Conservation (phyloP, 92 coral and sea anemone species). For the Phymanthus crucifer region DNA sequence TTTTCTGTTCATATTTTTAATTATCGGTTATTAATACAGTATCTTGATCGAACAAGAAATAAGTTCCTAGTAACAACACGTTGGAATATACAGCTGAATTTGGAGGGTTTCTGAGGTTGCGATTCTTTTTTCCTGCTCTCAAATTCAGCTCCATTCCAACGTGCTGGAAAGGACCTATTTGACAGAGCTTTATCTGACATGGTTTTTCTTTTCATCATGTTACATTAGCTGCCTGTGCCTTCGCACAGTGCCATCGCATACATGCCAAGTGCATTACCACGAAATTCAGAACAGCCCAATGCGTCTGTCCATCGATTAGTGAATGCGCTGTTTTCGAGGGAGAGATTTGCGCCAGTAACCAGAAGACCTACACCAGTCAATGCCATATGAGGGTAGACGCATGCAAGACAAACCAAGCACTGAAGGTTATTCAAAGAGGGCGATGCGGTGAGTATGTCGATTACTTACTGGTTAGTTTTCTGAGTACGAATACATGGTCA, state of each 20-base stretch:
- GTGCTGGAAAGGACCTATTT: too few relatives aligned
- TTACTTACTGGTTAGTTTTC: too few relatives aligned
- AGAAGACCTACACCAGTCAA: constrained; percentile 63
- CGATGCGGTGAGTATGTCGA: constrained; percentile 66
- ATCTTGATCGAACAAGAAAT: too few relatives aligned
- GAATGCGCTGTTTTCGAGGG: constrained; percentile 52
- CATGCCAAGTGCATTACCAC: constrained; percentile 73
- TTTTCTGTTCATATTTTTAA: too few relatives aligned
- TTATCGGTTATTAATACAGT: too few relatives aligned
- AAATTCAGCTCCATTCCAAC: not conserved
- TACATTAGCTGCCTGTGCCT: constrained; percentile 62
- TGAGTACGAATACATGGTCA: too few relatives aligned
- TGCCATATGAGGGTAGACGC: constrained; percentile 80
- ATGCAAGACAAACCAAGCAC: constrained; percentile 50
- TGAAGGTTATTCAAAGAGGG: constrained; percentile 69
- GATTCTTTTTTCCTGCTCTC: too few relatives aligned
- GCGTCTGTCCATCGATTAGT: constrained; percentile 70
- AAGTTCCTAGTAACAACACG: too few relatives aligned
- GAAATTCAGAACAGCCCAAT: constrained; percentile 60
- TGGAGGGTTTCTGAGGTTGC: too few relatives aligned
- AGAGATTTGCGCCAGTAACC: constrained; percentile 75
- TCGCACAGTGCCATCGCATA: constrained; percentile 61
- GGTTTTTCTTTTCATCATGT: not conserved
- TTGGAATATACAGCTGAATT: too few relatives aligned
- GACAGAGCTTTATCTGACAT: too few relatives aligned